These are phyloP conservation scores for Gerosis bhagava DNA, from an alignment of 2,888 invertebrate species.

Conservation along the genomic window DNA sequence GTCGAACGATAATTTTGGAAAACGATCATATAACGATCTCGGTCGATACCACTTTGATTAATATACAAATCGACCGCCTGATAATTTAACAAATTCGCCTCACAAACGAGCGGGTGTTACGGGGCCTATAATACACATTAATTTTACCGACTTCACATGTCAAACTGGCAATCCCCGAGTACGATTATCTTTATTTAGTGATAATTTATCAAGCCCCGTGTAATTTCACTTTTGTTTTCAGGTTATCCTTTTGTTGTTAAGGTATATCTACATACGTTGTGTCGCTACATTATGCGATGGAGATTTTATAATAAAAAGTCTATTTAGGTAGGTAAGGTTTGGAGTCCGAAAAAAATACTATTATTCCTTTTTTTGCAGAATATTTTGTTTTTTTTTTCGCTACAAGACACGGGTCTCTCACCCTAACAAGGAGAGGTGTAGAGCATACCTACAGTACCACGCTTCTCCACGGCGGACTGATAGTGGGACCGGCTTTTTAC, in stretches of 20 bases:
- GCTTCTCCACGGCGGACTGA: no score
- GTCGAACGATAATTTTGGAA: slow-evolving; percentile 23
- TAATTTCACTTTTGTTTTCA: slow-evolving; percentile 47
- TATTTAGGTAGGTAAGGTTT: no score
- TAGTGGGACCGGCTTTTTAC: no score
- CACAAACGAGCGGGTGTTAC: slow-evolving; percentile 66
- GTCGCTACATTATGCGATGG: neutral
- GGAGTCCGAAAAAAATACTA: no score
- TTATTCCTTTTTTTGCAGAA: no score
- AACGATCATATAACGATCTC: slow-evolving; percentile 19
- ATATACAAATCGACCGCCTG: slow-evolving; percentile 69
- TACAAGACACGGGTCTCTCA: no score
- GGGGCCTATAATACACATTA: slow-evolving; percentile 77
- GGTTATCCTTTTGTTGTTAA: slow-evolving; percentile 28
- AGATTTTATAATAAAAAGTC: neutral
- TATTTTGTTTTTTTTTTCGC: no score
- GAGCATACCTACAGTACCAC: no score
- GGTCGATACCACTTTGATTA: slow-evolving; percentile 36
- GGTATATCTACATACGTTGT: neutral
- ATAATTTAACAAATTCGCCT: slow-evolving; percentile 76
- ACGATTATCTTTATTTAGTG: slow-evolving; percentile 76
- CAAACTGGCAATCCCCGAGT: slow-evolving; percentile 72
- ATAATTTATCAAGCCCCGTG: slow-evolving; percentile 64
- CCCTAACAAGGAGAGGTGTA: no score
- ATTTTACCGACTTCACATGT: slow-evolving; percentile 72